Evolutionary conservation across 2,888 invertebrate genomes (phyloP).

Genomic region (Myopa tessellatipennis): DNA sequence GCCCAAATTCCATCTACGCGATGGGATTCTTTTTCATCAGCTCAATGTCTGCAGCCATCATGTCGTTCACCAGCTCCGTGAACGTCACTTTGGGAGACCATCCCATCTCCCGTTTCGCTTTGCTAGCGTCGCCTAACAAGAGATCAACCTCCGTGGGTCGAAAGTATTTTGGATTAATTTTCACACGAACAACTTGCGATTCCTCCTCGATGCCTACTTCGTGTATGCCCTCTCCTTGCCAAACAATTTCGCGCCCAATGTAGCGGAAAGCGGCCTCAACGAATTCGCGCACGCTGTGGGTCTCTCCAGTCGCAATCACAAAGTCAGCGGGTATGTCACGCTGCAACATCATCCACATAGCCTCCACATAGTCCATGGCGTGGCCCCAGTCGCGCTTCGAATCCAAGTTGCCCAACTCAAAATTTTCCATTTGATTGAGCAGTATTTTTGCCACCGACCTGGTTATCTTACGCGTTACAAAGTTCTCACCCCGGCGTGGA

Average conservation of each 20-base stretch:
- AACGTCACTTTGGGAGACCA: conserved; percentile 90
- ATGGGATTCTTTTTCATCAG: conserved; percentile 92
- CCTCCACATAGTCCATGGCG: conserved; percentile 96
- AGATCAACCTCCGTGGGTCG: conserved; percentile 98
- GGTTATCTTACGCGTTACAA: conserved; percentile 98
- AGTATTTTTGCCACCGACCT: conserved; percentile 96
- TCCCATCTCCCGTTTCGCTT: conserved; percentile 86
- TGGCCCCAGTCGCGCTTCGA: conserved; percentile 99
- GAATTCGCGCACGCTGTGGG: conserved; percentile 96
- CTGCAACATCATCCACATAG: conserved; percentile 99
- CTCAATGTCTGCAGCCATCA: conserved; percentile 91
- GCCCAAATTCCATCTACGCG: conserved; percentile 73
- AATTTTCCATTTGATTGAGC: conserved; percentile 83
- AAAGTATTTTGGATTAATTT: conserved; percentile 93
- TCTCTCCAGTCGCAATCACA: conserved; percentile 96
- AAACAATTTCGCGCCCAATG: conserved; percentile 82
- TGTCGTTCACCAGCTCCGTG: conserved; percentile 88
- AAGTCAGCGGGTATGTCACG: conserved; percentile 91
- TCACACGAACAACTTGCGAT: conserved; percentile 82
- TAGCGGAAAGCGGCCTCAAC: conserved; percentile 90
- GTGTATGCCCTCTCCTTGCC: conserved; percentile 87
- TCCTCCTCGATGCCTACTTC: conserved; percentile 81
- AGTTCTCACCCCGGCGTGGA: conserved; percentile 95
- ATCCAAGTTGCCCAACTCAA: conserved; percentile 95
- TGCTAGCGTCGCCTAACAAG: conserved; percentile 91